Evolutionary conservation across 1,140 invertebrate genomes (phyloP), one percentile per base, ranked within the genome.

Genomic region (Leucophenga varia): DNA sequence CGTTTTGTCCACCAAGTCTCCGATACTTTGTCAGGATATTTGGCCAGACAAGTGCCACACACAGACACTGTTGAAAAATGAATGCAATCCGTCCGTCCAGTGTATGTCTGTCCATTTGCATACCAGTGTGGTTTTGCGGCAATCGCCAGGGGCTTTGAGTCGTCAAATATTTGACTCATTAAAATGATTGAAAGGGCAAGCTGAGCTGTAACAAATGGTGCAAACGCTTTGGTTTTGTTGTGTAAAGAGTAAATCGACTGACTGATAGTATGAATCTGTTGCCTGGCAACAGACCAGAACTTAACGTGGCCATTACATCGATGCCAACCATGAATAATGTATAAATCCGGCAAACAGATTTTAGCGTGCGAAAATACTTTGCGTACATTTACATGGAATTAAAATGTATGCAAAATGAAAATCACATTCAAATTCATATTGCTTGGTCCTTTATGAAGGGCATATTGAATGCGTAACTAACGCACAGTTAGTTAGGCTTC

Each of bases 151-250:
- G 48, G 12, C 25, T 28, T 28, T 43, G 41, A 42, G 30, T 63
- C 19, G 49, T 36, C 41, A 35, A 46, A 52, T 60, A 52, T 59
- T 60, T 64, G 50, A 47, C 61, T 67, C 63, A 65, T 65, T 65
- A 59, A 65, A 65, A 67, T 65, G 61, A 65, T 67, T 61, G 57
- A 65, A 61, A 49, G 47, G 49, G 28, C 35, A 19, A 39, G 34
- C 45, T 35, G 36, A 55, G n/a, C n/a, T n/a, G n/a, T n/a, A n/a
- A n/a, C n/a, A n/a, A n/a, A n/a, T n/a, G n/a, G n/a, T n/a, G n/a
- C n/a, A n/a, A n/a, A n/a, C n/a, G n/a, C n/a, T n/a, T n/a, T n/a
- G n/a, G n/a, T n/a, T n/a, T n/a, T n/a, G 25, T 37, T 17, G 28
- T 36, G 40, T 31, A 36, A 48, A 49, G 50, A 31, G 28, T 30